Conservation (phyloP, 1,140 invertebrate species). For the Ptiloglossa arizonensis region DNA sequence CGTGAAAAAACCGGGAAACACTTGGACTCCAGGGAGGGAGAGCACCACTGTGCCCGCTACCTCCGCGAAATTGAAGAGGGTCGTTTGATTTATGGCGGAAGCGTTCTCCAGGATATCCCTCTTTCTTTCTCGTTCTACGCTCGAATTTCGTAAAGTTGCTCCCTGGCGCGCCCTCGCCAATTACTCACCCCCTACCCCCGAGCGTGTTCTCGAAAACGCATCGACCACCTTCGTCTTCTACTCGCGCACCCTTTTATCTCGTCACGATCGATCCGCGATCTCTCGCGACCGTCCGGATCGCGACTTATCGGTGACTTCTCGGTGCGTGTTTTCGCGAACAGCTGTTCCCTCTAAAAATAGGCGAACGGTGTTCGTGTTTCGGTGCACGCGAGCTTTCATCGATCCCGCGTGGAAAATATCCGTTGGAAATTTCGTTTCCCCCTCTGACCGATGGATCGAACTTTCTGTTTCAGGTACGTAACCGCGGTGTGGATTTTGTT, state of each 20-base stretch:
- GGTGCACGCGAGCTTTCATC: too few relatives aligned
- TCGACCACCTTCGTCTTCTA: not conserved
- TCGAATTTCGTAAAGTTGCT: conserved; percentile 54
- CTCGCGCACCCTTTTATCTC: not conserved
- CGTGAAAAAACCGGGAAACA: conserved; percentile 49
- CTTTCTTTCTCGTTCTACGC: conserved; percentile 14
- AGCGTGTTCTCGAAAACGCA: not conserved
- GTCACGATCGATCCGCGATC: conserved; percentile 1
- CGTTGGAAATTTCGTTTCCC: not conserved
- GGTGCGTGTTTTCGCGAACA: not conserved
- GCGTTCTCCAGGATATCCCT: conserved; percentile 9
- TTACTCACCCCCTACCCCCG: conserved; percentile 18
- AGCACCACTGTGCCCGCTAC: not conserved
- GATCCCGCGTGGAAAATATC: not conserved
- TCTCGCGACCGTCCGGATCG: too few relatives aligned
- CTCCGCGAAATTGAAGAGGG: conserved; percentile 66
- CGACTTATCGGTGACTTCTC: too few relatives aligned
- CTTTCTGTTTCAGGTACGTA: conserved; percentile 58
- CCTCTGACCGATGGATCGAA: not conserved
- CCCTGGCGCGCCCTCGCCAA: conserved; percentile 27
- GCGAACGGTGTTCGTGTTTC: too few relatives aligned
- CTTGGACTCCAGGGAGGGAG: conserved; percentile 24
- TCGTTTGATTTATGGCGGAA: conserved; percentile 68
- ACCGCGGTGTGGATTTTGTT: not conserved
- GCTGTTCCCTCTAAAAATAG: not conserved